Percentiles rank a stretch among this genome's conserved stretches.
These are phyloP conservation scores for Hirtodrosophila alboralis DNA, from an alignment of 2,888 invertebrate genomes.

Conservation along the genomic window DNA sequence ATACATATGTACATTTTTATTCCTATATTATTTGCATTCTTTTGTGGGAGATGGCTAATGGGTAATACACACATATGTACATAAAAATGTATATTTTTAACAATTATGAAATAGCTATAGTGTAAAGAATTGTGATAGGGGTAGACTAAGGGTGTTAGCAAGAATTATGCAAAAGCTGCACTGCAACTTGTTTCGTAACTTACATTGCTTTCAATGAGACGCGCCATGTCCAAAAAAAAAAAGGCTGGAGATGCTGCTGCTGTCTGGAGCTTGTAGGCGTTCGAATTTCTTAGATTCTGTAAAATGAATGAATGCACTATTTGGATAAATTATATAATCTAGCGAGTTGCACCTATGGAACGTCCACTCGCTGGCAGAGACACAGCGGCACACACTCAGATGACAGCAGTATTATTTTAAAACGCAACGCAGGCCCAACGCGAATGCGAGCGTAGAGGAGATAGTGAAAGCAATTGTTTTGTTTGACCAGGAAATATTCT, in stretches of 20 bases:
- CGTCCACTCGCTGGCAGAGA: constrained; percentile 39
- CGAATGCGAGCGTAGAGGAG: constrained; percentile 41
- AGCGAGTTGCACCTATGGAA: constrained; percentile 39
- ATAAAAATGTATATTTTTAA: constrained; percentile 48
- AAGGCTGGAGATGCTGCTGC: constrained; percentile 19
- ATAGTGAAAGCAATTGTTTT: constrained; percentile 66
- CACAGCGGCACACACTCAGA: constrained; percentile 27
- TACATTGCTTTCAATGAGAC: constrained; percentile 66
- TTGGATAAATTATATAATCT: constrained; percentile 57
- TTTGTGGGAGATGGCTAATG: constrained; percentile 39
- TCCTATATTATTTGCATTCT: constrained; percentile 27
- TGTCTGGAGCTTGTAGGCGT: constrained; percentile 17
- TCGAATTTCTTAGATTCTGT: constrained; percentile 2
- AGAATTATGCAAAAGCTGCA: constrained; percentile 61
- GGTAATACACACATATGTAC: constrained; percentile 6
- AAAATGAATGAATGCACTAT: constrained; percentile 53
- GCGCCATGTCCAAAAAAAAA: constrained; percentile 59
- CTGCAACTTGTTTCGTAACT: constrained; percentile 56
- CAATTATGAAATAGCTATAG: constrained; percentile 48
- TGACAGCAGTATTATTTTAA: constrained; percentile 44
- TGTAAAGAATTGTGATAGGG: neutral
- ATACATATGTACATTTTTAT: constrained; percentile 14
- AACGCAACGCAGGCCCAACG: constrained; percentile 58
- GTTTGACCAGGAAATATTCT: constrained; percentile 55
- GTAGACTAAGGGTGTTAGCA: neutral